These are phyloP conservation scores for Circus cinereus DNA, from an alignment of 2,797 vertebrate species.

Conservation along the genomic window DNA sequence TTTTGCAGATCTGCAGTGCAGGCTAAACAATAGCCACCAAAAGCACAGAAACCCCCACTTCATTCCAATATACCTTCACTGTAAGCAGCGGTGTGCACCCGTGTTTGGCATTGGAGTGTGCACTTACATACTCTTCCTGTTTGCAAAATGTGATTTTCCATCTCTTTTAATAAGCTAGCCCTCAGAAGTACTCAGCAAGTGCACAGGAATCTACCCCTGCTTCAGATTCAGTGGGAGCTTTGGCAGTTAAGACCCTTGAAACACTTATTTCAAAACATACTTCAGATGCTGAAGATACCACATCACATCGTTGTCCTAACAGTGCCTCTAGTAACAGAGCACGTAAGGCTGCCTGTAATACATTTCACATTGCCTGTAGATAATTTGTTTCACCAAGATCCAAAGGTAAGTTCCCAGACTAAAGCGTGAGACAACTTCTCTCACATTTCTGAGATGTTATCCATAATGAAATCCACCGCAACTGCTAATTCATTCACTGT, in stretches of 20 bases:
- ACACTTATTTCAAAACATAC: not conserved
- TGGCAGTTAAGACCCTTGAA: not conserved
- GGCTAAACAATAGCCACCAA: not conserved
- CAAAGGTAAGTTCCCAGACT: not conserved
- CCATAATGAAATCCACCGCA: not conserved
- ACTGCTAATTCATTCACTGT: not conserved
- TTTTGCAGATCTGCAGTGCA: not conserved
- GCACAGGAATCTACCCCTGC: not conserved
- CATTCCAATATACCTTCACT: not conserved
- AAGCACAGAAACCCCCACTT: not conserved
- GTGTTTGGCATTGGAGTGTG: not conserved
- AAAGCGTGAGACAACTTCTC: slow-evolving; percentile 9
- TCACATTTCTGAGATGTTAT: not conserved
- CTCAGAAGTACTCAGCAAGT: not conserved
- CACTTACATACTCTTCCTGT: not conserved
- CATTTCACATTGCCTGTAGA: not conserved
- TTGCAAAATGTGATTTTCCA: not conserved
- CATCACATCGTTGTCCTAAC: not conserved
- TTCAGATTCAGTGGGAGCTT: not conserved
- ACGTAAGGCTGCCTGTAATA: not conserved
- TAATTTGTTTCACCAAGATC: not conserved
- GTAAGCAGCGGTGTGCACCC: not conserved
- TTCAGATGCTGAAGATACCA: not conserved
- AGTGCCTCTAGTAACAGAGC: not conserved
- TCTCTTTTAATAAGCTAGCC: not conserved